Conservation (phyloP, 2,113 vertebrate genomes). For the Fregetta grallaria region DNA sequence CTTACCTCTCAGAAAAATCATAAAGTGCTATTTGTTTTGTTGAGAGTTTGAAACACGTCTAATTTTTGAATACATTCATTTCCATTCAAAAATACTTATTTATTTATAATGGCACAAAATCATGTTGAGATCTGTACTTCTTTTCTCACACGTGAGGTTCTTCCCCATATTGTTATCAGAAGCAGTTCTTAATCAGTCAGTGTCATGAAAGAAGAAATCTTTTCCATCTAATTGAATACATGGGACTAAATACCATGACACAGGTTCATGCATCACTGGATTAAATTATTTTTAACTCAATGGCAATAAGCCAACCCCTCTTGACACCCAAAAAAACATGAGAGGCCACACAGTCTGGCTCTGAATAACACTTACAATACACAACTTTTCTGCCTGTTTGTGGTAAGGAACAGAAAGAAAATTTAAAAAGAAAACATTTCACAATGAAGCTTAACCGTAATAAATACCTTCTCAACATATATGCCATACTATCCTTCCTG, state of each 20-base stretch:
- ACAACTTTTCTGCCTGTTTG: neutral
- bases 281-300: neutral
- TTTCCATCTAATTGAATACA: neutral
- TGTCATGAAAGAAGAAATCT: neutral
- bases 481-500: neutral
- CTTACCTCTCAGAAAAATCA: neutral
- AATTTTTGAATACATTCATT: neutral
- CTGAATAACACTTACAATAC: neutral
- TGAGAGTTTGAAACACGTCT: neutral
- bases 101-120: neutral
- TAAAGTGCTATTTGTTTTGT: neutral
- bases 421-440: neutral
- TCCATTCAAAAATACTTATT: neutral
- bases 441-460: accelerated
- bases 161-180: neutral
- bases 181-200: neutral
- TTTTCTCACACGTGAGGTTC: neutral
- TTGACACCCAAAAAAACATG: accelerated
- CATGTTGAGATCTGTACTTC: neutral
- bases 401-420: neutral
- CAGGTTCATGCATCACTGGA: neutral
- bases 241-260: neutral
- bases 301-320: neutral
- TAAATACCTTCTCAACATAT: neutral
- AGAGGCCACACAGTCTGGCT: neutral